A percentile compares a stretch with the other conserved stretches of the same genome.
Evolutionary conservation across 2,888 invertebrate species (phyloP).

Genomic region (Autographa pulchrina): DNA sequence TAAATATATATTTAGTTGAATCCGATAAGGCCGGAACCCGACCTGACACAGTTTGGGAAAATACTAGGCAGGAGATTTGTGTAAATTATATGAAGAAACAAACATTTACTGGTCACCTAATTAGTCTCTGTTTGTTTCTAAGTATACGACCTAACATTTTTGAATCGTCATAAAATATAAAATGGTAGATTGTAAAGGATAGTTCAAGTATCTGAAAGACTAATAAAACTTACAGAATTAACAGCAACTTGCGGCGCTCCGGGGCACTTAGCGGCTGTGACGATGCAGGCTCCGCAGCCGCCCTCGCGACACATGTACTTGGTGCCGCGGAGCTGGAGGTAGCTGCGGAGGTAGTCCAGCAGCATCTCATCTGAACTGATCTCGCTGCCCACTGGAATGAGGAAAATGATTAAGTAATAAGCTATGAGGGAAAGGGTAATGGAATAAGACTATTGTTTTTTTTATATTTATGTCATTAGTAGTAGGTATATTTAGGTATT

Average conservation of each 20-base stretch:
- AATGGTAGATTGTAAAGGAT: neutral
- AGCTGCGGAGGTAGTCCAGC: conserved; percentile 89
- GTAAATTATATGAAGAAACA: no score
- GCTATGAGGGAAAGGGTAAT: neutral
- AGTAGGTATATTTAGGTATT: no score
- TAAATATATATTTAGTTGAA: no score
- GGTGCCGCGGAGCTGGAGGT: conserved; percentile 89
- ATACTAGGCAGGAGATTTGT: no score
- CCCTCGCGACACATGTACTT: conserved; percentile 92
- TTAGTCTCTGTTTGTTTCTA: no score
- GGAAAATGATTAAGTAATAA: neutral
- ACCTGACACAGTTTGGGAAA: no score
- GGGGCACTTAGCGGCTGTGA: conserved; percentile 74
- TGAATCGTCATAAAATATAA: no score
- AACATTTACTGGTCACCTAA: no score
- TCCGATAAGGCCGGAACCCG: no score
- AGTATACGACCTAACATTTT: no score
- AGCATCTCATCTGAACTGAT: conserved; percentile 77
- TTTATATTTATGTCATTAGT: no score
- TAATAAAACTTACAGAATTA: conserved; percentile 89
- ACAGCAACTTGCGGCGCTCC: conserved; percentile 80
- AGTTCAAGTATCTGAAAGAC: neutral
- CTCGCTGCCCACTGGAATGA: conserved; percentile 47
- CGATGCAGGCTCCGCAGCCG: conserved; percentile 91
- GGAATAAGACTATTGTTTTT: neutral